phyloP scores from a whole-genome alignment of 2,888 invertebrate species.

The Eupsilia transversa region DNA sequence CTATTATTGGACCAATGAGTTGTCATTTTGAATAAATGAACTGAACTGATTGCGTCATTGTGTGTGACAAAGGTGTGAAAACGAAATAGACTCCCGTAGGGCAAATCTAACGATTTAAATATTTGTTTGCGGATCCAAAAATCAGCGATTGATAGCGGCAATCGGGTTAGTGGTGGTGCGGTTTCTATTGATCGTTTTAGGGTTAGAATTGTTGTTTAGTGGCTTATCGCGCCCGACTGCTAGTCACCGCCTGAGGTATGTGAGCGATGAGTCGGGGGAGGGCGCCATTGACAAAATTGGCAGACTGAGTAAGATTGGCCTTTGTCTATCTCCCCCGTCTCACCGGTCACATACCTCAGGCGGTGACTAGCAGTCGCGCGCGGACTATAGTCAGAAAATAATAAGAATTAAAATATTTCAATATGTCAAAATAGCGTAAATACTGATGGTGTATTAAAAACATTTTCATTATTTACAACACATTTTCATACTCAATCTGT shows the following conservation, averaged over 20 bases:
- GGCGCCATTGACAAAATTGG: no score
- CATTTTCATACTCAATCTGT: conserved; percentile 12
- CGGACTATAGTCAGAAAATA: neutral
- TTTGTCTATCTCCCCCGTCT: no score
- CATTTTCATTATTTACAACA: conserved; percentile 10
- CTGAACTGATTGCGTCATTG: neutral
- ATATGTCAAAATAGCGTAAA: neutral
- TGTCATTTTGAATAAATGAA: no score
- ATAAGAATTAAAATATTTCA: neutral
- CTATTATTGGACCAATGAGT: no score
- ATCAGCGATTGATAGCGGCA: neutral
- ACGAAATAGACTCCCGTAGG: neutral
- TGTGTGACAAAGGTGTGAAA: neutral
- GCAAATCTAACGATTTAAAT: neutral
- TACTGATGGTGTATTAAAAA: neutral
- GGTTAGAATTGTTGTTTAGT: conserved; percentile 7
- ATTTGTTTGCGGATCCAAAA: conserved; percentile 22
- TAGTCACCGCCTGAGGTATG: no score
- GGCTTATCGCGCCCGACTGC: neutral
- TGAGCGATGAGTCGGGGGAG: no score
- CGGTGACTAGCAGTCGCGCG: no score
- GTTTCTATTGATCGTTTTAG: conserved; percentile 14
- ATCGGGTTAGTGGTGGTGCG: conserved; percentile 7
- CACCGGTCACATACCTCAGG: no score
- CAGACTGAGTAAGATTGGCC: no score